Base-by-base conservation (phyloP, 2,113 vertebrate species). In the western clawed frog (Xenopus tropicalis) region DNA sequence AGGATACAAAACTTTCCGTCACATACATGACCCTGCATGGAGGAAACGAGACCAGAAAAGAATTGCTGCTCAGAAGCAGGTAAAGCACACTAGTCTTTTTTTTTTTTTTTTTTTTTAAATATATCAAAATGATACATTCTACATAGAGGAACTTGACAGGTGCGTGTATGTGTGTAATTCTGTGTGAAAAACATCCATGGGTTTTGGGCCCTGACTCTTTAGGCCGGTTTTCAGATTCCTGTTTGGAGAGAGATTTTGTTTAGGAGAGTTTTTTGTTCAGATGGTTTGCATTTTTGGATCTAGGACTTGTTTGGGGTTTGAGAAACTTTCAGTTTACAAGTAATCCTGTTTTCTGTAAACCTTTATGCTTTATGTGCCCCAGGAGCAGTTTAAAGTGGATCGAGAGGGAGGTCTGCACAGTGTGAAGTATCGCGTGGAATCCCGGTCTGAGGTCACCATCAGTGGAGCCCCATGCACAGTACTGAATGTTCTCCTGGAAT, bases 371-470 rank as follows among this genome's bases (percentile, higher is more conserved):
- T 81, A 7, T 65, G 11, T 69, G 43, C 63, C 20, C 48, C 67
- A 99, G 97, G 97, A 98, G 3, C 97, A 99, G 83, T 99, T 98
- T 78, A 98, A 97, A 78, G 92, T 98, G 81, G 97, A 98, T 75
- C 92, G 88, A 0, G 91, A 95, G 11, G 97, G 97, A 25, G 97
- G 97, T 8, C 85, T 99, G 73, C 92, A 85, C 68, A 98, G 93
- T 14, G 88, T 99, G n/a, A 86, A 72, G 58, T 98, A 98, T 88
- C 85, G 42, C 0, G 86, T 98, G 20, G 96, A 94, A 64, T 93
- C 95, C 77, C 89, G 89, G 10, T 92, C 93, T 21, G 87, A 91
- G 3, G 69, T 99, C 86, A 91, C 74, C 0, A 90, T 99, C 80
- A 89, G 88, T 12, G 94, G 95, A 23, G 95, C 96, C 29, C 93